Conservation (phyloP, 2,113 vertebrate species). For the cattle (Bos taurus) region ARS-UCD2.0 NC_037357.1:124170501-124171000, state of each 20-base stretch:
- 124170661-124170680: background rate
- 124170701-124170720: background rate
- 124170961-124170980: constrained; percentile 48
- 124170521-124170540: background rate
- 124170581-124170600: background rate
- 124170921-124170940: constrained; percentile 58
- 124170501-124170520: background rate
- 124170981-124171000: constrained; percentile 38
- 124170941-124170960: constrained; percentile 54
- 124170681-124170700: background rate
- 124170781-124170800: constrained; percentile 34
- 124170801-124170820: constrained; percentile 27
- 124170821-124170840: constrained; percentile 53
- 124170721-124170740: background rate
- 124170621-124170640: background rate
- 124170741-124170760: constrained; percentile 41
- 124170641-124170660: background rate
- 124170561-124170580: constrained; percentile 29
- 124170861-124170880: constrained; percentile 65
- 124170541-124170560: constrained; percentile 13
- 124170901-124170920: constrained; percentile 64
- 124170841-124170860: constrained; percentile 57
- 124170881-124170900: constrained; percentile 64
- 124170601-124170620: background rate
- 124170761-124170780: constrained; percentile 36